Evolutionary conservation across 2,888 invertebrate species (phyloP).

Genomic region (Poecilobothrus nobilitatus): DNA sequence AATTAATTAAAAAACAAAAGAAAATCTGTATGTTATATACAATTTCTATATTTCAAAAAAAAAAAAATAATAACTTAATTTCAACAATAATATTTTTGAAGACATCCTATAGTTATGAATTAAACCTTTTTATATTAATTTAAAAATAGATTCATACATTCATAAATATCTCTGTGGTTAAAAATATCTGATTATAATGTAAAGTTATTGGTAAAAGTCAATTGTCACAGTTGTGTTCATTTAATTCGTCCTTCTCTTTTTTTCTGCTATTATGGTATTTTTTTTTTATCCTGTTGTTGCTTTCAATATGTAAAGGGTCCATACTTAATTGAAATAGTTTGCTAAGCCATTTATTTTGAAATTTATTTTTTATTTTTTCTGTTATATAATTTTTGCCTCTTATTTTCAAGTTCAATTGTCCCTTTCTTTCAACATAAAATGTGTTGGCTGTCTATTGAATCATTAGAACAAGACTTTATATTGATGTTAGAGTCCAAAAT

Average conservation of each 20-base stretch:
- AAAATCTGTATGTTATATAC: too few relatives aligned
- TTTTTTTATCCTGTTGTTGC: not conserved
- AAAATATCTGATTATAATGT: not conserved
- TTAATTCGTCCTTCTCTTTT: too few relatives aligned
- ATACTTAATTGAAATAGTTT: not conserved
- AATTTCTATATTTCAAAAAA: too few relatives aligned
- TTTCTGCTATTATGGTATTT: too few relatives aligned
- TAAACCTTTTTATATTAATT: not conserved
- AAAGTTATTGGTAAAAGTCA: slow-evolving; percentile 1
- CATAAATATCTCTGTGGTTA: not conserved
- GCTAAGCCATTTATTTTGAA: not conserved
- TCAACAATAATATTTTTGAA: not conserved
- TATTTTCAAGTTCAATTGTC: too few relatives aligned
- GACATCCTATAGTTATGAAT: not conserved
- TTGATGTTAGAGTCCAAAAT: too few relatives aligned
- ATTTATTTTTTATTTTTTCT: not conserved
- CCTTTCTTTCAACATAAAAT: too few relatives aligned
- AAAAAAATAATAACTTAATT: too few relatives aligned
- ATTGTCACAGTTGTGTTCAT: not conserved
- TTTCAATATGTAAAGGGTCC: not conserved
- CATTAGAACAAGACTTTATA: too few relatives aligned
- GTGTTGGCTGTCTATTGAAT: too few relatives aligned
- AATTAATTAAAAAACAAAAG: too few relatives aligned
- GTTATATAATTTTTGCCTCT: not conserved
- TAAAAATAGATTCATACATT: not conserved